Evolutionary conservation across 2,888 invertebrate genomes (phyloP), one percentile per base, ranked within the genome.

Genomic region (Drosophila eohydei): DNA sequence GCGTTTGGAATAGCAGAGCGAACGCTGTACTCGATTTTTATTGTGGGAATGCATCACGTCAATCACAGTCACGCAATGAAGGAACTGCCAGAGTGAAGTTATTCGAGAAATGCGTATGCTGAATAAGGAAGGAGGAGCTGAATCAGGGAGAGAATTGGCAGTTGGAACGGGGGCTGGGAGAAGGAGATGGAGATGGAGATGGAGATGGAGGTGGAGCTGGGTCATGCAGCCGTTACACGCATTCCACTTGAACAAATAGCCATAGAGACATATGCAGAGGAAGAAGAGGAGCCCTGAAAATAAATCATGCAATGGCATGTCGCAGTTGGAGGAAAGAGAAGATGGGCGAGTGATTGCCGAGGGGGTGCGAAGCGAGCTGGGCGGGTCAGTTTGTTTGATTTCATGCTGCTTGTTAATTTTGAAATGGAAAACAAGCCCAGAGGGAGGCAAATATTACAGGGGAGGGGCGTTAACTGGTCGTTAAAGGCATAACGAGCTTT

Each of bases 241-340:
- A 73, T 77, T 81, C 74, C 88, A 76, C 81, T 68, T 81, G 79
- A 84, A 80, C 69, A 71, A 68, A 77, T 65, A 72, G 46, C 64
- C 64, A 73, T 46, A 60, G 69, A 69, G 63, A 71, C 40, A 43
- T n/a, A 38, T 44, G 44, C 43, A 34, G 51, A 30, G 48, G 36
- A 28, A 41, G 36, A 11, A 38, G 46, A 43, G 44, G 43, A 52
- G 48, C 57, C 40, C 51, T 32, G 46, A 62, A 65, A 54, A 58
- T 55, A 73, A 78, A 59, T 72, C 84, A 83, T 81, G 79, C 74
- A 72, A 68, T 54, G 76, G 81, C 62, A 86, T 78, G 72, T 60
- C 54, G 56, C 57, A 51, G 34, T 44, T 36, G 9, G 9, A 14
- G 26, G 38, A 46, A 21, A 12, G 61, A 40, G 60, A 8, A 63